Percentiles rank a stretch among this genome's conserved stretches.
Evolutionary conservation across 2,888 invertebrate genomes (phyloP).

Genomic region (Sinhomidia bicolor): DNA sequence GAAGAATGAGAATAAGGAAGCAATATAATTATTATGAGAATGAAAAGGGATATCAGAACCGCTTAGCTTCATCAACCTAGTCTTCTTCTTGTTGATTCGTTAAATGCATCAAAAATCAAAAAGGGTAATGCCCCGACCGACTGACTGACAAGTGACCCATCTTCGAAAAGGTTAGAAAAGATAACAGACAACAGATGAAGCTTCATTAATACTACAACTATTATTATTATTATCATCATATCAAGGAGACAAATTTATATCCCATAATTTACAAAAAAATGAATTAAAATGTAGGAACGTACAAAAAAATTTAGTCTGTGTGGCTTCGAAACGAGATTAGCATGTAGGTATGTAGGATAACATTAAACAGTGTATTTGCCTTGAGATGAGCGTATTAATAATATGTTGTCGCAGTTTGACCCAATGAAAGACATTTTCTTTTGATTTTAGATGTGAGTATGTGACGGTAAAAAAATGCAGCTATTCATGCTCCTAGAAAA

Average conservation of each 20-base stretch:
- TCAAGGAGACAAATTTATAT: background rate
- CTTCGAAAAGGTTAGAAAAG: conserved; percentile 69
- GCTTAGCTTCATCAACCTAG: conserved; percentile 34
- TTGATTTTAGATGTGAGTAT: no score
- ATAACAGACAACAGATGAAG: conserved; percentile 68
- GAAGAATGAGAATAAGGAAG: conserved; percentile 68
- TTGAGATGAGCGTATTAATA: no score
- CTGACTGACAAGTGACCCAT: conserved; percentile 73
- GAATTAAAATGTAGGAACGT: conserved; percentile 37
- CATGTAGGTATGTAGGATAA: background rate
- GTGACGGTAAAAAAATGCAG: conserved; percentile 19
- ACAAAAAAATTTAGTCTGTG: conserved; percentile 42
- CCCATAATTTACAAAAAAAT: conserved; percentile 22
- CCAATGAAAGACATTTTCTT: conserved; percentile 8
- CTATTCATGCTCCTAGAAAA: background rate
- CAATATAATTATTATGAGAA: conserved; percentile 56
- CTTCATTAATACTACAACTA: conserved; percentile 13
- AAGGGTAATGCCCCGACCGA: conserved; percentile 75
- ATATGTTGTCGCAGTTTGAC: conserved; percentile 51
- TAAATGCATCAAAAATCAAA: conserved; percentile 69
- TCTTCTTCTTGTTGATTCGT: conserved; percentile 52
- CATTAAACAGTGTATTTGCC: conserved; percentile 32
- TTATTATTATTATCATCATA: conserved; percentile 7
- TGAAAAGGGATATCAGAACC: conserved; percentile 21
- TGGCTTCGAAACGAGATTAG: conserved; percentile 21